Percentiles rank a stretch among this genome's conserved stretches.
phyloP scores from a whole-genome alignment of 1,140 invertebrate genomes.

The Pseudomyrmex sp. region DNA sequence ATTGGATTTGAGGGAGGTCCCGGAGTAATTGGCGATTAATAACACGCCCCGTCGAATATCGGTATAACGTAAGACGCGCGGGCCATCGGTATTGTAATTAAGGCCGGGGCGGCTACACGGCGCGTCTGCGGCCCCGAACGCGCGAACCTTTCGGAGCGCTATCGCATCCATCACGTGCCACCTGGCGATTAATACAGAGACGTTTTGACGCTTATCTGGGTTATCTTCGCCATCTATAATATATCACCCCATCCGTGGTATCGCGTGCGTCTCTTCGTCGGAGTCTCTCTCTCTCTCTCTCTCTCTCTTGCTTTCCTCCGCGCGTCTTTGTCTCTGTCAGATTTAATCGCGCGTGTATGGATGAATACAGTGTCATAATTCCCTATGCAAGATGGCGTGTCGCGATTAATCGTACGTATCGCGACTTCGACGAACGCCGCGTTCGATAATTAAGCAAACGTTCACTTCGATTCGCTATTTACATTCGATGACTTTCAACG shows the following conservation, averaged over 20 bases:
- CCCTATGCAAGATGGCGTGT: conserved; percentile 26
- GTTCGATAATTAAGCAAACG: conserved; percentile 45
- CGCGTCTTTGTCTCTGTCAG: conserved; percentile 53
- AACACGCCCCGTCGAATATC: conserved; percentile 72
- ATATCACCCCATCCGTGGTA: conserved; percentile 64
- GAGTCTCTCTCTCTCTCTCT: background rate
- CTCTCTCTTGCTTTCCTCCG: background rate
- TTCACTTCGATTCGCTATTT: background rate
- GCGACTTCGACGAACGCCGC: conserved; percentile 33
- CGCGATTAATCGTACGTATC: conserved; percentile 46
- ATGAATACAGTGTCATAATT: conserved; percentile 58
- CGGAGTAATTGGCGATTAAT: conserved; percentile 83
- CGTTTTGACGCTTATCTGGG: conserved; percentile 76
- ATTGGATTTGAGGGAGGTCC: conserved; percentile 73
- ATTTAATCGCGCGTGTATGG: conserved; percentile 52
- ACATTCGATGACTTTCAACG: background rate
- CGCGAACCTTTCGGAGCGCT: conserved; percentile 60
- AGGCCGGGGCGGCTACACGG: conserved; percentile 46
- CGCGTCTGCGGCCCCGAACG: conserved; percentile 39
- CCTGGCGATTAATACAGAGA: conserved; percentile 80
- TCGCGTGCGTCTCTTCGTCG: conserved; percentile 39
- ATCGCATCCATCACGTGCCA: conserved; percentile 81
- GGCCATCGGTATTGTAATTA: conserved; percentile 78
- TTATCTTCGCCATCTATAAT: conserved; percentile 78
- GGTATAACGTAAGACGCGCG: conserved; percentile 68